These are phyloP conservation scores for Brienomyrus longianalis DNA, from an alignment of 2,113 vertebrate genomes.

Conservation along the genomic window DNA sequence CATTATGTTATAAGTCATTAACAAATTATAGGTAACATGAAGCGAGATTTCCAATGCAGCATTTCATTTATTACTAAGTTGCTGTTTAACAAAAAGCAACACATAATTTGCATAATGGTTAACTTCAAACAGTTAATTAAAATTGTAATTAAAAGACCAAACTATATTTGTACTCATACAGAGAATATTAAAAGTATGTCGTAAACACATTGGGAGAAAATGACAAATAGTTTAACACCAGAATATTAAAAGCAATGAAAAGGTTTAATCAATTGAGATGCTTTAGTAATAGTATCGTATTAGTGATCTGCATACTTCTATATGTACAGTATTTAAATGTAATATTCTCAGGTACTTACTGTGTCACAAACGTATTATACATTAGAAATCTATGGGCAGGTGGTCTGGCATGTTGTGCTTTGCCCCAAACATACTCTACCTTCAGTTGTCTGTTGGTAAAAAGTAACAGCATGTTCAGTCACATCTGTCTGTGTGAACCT, in stretches of 20 bases:
- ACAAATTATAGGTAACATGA: background rate
- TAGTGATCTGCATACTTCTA: background rate
- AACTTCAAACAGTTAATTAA: background rate
- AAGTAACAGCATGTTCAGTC: background rate
- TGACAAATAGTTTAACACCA: background rate
- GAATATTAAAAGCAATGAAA: background rate
- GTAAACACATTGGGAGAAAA: background rate
- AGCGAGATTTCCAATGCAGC: background rate
- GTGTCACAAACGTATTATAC: background rate
- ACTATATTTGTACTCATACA: background rate
- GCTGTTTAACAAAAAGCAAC: background rate
- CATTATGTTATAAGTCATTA: background rate
- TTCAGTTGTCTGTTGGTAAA: background rate
- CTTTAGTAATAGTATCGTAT: background rate
- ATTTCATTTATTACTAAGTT: background rate
- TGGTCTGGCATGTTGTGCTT: background rate
- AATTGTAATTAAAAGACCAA: background rate
- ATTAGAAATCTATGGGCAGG: background rate
- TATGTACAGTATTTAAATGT: background rate
- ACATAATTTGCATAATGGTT: background rate
- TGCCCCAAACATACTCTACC: background rate
- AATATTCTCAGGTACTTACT: background rate
- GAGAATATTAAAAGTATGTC: background rate
- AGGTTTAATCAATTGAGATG: background rate
- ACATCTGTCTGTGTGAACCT: background rate